Percentiles rank a stretch among this genome's conserved stretches.
These are phyloP conservation scores for Globicephala melas DNA, from an alignment of 2,113 vertebrate species.

Conservation along the genomic window DNA sequence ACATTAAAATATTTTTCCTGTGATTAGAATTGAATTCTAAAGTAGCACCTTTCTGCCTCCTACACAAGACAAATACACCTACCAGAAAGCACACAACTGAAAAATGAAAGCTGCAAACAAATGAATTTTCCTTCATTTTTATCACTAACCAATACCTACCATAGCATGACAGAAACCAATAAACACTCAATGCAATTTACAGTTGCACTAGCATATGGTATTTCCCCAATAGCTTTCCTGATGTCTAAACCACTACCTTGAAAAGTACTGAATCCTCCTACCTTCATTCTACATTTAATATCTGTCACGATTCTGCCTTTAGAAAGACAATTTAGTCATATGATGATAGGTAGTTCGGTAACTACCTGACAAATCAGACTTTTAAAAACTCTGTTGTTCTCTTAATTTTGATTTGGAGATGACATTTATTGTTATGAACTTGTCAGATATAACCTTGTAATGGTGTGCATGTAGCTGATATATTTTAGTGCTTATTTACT, in stretches of 20 bases:
- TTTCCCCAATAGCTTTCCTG: conserved; percentile 58
- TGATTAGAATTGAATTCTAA: conserved; percentile 61
- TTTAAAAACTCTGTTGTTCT: background rate
- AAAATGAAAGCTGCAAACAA: conserved; percentile 63
- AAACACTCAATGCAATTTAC: conserved; percentile 51
- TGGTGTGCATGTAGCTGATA: background rate
- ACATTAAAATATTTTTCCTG: conserved; percentile 26
- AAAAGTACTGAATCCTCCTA: conserved; percentile 38
- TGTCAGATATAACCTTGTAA: conserved; percentile 18
- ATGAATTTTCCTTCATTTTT: conserved; percentile 41
- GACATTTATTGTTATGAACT: conserved; percentile 38
- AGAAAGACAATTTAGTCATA: conserved; percentile 66
- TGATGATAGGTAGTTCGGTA: conserved; percentile 47
- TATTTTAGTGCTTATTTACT: background rate
- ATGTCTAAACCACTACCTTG: conserved; percentile 51
- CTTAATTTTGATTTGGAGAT: conserved; percentile 51
- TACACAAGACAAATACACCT: conserved; percentile 52
- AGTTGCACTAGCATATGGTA: conserved; percentile 40
- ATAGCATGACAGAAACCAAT: conserved; percentile 57
- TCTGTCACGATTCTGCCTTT: conserved; percentile 54
- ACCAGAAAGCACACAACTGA: conserved; percentile 35
- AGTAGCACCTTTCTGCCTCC: background rate
- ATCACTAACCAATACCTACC: conserved; percentile 48
- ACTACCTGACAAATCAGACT: conserved; percentile 44
- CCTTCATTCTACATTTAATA: conserved; percentile 62